Evolutionary conservation across 1,140 invertebrate genomes (phyloP).

Genomic region (Drosophila punjabiensis): DNA sequence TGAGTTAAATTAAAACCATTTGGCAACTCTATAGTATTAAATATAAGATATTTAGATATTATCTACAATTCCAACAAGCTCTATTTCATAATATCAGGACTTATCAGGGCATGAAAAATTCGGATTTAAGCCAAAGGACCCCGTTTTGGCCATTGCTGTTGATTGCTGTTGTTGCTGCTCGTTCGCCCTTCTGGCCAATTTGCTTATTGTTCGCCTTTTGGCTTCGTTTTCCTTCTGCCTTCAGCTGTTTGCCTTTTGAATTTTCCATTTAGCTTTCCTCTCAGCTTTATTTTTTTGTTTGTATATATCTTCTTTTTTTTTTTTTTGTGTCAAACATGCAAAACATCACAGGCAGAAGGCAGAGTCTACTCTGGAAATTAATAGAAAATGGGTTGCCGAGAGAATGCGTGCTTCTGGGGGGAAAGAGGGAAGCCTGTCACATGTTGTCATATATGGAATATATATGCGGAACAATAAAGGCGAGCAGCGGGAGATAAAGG

Average conservation of each 20-base stretch:
- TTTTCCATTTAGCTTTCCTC: slow-evolving; percentile 11
- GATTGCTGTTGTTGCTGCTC: slow-evolving; percentile 45
- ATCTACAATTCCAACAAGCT: neutral
- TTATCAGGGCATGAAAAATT: neutral
- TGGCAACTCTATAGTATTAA: no score
- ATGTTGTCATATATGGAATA: slow-evolving; percentile 37
- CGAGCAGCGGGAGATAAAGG: slow-evolving; percentile 61
- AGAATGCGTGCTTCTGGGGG: slow-evolving; percentile 23
- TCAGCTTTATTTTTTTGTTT: neutral
- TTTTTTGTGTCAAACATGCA: slow-evolving; percentile 48
- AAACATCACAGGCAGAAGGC: slow-evolving; percentile 22
- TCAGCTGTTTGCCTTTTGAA: slow-evolving; percentile 21
- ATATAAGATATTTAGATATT: no score
- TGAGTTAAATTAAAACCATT: no score
- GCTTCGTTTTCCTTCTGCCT: slow-evolving; percentile 32
- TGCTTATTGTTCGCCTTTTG: slow-evolving; percentile 69
- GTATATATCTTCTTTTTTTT: neutral
- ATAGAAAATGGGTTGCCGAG: slow-evolving; percentile 35
- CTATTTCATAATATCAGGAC: neutral
- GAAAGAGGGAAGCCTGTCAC: slow-evolving; percentile 24
- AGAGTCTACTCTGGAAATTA: slow-evolving; percentile 38
- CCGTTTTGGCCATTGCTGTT: slow-evolving; percentile 25
- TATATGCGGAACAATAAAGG: slow-evolving; percentile 57
- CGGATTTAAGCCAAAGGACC: neutral
- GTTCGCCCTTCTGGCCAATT: slow-evolving; percentile 57